Evolutionary conservation across 2,797 vertebrate genomes (phyloP), one percentile per base, ranked within the genome.

Genomic region (Anabacerthia variegaticeps): DNA sequence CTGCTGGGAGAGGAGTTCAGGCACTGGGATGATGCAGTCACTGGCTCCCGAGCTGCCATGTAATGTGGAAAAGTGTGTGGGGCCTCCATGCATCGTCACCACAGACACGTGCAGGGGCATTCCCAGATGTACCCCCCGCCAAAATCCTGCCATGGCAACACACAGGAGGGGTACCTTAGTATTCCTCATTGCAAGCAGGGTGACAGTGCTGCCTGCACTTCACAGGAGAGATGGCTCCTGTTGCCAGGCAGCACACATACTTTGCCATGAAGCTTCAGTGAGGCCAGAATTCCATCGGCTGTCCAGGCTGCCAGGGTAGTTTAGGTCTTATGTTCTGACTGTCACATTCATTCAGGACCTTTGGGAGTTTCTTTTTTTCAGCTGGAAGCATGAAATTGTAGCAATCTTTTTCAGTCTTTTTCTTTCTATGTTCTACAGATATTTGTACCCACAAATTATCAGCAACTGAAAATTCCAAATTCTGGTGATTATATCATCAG

Each of bases 21-120:
- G 28, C 43, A 72, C 17, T 30, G 48, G 30, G 44, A 52, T 0
- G 0, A 23, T 43, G 41, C 44, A 44, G 1, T 56, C 58, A 36
- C 58, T 78, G 66, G 36, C 54, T 58, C 8, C 19, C 23, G 26
- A 62, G 36, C 43, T 77, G 4, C 73, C 23, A 1, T 6, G 28
- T 48, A 34, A 36, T 9, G 24, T 41, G 54, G 43, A 76, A 41
- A n/a, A 63, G 30, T 0, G 12, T 3, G 1, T 18, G 30, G 48
- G 65, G 17, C 27, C 41, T 32, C 58, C 9, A 5, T 34, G 12
- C 24, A 16, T 49, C 69, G 52, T 34, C 56, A 23, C 15, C 32
- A 13, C 23, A 34, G 34, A 4, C 23, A 15, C 12, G 75, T 39
- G 19, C 16, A 36, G 23, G 23, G 49, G 8, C 17, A 4, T 43